Conservation (phyloP, 2,113 vertebrate genomes). For the Mesembrinibis cayennensis region DNA sequence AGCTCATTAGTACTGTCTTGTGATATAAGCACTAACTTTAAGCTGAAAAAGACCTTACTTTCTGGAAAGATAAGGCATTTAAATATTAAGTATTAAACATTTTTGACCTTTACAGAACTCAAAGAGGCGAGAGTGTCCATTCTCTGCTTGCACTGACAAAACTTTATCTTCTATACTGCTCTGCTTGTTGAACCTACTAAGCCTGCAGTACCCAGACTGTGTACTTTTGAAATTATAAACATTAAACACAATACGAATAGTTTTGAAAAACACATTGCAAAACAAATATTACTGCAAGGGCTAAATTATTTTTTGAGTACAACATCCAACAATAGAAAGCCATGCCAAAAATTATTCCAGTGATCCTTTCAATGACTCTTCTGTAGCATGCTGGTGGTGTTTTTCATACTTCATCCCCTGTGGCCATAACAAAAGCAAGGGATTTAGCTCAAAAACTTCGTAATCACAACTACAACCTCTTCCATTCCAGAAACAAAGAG, state of each 20-base stretch:
- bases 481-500: background rate
- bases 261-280: background rate
- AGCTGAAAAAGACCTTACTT: background rate
- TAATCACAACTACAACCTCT: background rate
- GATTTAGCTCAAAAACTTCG: conserved; percentile 3
- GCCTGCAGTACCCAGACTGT: background rate
- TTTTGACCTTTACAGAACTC: background rate
- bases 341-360: background rate
- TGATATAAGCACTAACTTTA: background rate
- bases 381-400: background rate
- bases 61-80: background rate
- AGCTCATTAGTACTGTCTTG: background rate
- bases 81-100: background rate
- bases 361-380: background rate
- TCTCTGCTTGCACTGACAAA: background rate
- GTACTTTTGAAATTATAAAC: background rate
- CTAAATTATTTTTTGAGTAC: background rate
- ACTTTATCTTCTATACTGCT: background rate
- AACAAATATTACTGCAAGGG: background rate
- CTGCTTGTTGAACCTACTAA: background rate
- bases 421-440: background rate
- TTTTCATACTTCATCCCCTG: background rate
- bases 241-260: background rate
- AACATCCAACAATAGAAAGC: background rate
- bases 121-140: background rate